Base-by-base conservation (phyloP, 2,797 vertebrate genomes). In the Spheniscus humboldti region DNA sequence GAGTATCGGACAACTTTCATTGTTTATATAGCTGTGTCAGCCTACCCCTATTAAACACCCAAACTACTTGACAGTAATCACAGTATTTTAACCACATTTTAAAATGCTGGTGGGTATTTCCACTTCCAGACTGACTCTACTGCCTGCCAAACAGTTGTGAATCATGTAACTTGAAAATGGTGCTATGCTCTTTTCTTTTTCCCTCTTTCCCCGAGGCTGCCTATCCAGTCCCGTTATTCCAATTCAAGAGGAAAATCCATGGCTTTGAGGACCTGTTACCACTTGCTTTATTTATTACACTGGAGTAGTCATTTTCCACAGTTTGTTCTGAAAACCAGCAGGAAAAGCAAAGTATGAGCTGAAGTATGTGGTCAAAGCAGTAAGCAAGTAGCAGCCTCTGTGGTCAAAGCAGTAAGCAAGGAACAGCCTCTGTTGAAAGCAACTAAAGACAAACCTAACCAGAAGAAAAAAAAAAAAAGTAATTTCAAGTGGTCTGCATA, bases 1-100 rank as follows among this genome's bases (percentile, higher is more conserved):
- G 99, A 99, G 88, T 99, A 99, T 93, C 99, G 98, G 98, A 99
- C 99, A 35, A 99, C 99, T 48, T 99, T 99, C 97, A 99, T 99
- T 43, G 98, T 99, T 50, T 99, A 99, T 93, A 99, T 99, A 84
- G 99, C 99, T 4, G 99, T 99, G 88, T 99, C 99, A 11, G 99
- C 99, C 97, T 99, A 99, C 96, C 99, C 99, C 7, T 99, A 99
- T 98, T 99, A 98, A 96, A 59, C 48, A 39, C 59, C 30, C 47
- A 28, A 45, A 97, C 97, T 96, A 33, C 98, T 98, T 95, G 57
- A 86, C 72, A 56, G 60, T 79, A 85, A 63, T 47, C 41, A 4
- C 82, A 53, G 48, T 86, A 83, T 90, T 91, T 91, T 93, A 92
- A 13, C 67, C 72, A 5, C 73, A 2, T 77, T 72, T 35, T 9